A percentile compares a stretch with the other conserved stretches of the same genome.
Evolutionary conservation across 2,888 invertebrate genomes (phyloP).

Genomic region (Trimorus sp.): DNA sequence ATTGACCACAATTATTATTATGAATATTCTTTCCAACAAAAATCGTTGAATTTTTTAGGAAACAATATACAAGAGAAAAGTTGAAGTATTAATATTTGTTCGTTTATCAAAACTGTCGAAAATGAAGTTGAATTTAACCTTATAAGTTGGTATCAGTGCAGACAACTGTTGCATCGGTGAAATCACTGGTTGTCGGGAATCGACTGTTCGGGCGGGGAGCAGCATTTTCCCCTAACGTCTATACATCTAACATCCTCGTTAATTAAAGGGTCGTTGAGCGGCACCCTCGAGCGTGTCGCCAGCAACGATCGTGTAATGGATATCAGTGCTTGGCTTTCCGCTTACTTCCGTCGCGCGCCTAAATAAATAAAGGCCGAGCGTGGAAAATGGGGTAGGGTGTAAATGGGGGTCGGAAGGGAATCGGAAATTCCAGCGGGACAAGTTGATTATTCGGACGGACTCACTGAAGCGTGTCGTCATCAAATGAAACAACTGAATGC

Average conservation of each 20-base stretch:
- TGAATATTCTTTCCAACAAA: too few species aligned
- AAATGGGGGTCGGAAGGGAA: constrained; percentile 44
- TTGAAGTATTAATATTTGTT: too few species aligned
- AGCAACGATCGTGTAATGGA: constrained; percentile 66
- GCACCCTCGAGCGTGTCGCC: constrained; percentile 66
- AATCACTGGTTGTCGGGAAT: constrained; percentile 33
- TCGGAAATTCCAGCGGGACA: constrained; percentile 52
- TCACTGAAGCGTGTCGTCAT: constrained; percentile 52
- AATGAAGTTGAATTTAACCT: too few species aligned
- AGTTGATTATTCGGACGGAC: constrained; percentile 52
- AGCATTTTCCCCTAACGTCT: constrained; percentile 53
- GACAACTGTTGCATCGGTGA: constrained; percentile 20
- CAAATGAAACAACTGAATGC: constrained; percentile 42
- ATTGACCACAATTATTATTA: too few species aligned
- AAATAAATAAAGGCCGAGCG: constrained; percentile 62
- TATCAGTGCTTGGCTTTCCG: constrained; percentile 65
- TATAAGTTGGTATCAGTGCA: neutral
- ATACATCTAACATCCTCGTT: constrained; percentile 65
- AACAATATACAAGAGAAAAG: too few species aligned
- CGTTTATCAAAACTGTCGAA: too few species aligned
- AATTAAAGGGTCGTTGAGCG: constrained; percentile 67
- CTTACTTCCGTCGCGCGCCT: constrained; percentile 67
- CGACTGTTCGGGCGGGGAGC: constrained; percentile 44
- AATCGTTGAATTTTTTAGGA: too few species aligned
- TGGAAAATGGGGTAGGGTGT: constrained; percentile 53